A percentile compares a stretch with the other conserved stretches of the same genome.
Conservation (phyloP, 30 jellyfish, hydroid and myxozoan genomes). For the Aurelia aurita complex sp. Pacific region DNA sequence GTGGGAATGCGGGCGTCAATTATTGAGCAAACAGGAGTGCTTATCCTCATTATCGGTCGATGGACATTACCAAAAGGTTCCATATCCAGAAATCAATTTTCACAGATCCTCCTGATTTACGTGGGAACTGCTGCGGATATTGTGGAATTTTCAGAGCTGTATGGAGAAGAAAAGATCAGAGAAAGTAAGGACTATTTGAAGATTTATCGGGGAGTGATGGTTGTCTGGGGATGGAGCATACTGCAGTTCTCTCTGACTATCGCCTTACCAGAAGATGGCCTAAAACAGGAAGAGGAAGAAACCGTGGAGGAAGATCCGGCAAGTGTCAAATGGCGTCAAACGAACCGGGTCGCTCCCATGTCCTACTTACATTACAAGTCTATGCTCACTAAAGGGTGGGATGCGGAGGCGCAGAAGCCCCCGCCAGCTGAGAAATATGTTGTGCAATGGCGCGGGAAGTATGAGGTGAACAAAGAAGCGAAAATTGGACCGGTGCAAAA, state of each 20-base stretch:
- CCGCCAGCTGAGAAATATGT: slow-evolving; percentile 7
- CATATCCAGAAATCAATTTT: slow-evolving; percentile 89
- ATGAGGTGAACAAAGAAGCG: slow-evolving; percentile 23
- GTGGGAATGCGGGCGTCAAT: slow-evolving; percentile 62
- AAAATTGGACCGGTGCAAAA: background rate
- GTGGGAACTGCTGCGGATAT: slow-evolving; percentile 99
- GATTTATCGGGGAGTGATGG: slow-evolving; percentile 85
- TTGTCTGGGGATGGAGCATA: slow-evolving; percentile 94
- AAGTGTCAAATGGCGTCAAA: slow-evolving; percentile 70
- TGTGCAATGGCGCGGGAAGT: slow-evolving; percentile 49
- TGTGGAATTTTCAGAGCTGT: slow-evolving; percentile 91
- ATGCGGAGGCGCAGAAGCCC: slow-evolving; percentile 52
- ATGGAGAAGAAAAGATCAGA: slow-evolving; percentile 71
- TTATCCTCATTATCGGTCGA: slow-evolving; percentile 92
- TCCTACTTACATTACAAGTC: slow-evolving; percentile 94
- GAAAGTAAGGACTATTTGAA: slow-evolving; percentile 9
- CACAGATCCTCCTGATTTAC: slow-evolving; percentile 90
- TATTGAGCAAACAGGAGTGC: slow-evolving; percentile 93
- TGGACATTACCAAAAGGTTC: slow-evolving; percentile 98
- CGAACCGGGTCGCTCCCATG: slow-evolving; percentile 93
- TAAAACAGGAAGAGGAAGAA: slow-evolving; percentile 79
- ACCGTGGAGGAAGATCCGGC: slow-evolving; percentile 43
- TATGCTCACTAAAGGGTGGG: slow-evolving; percentile 91
- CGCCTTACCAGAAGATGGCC: slow-evolving; percentile 96
- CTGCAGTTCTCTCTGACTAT: slow-evolving; percentile 94